Evolutionary conservation across 1,140 invertebrate genomes (phyloP).

Genomic region (Hylaeus anthracinus): DNA sequence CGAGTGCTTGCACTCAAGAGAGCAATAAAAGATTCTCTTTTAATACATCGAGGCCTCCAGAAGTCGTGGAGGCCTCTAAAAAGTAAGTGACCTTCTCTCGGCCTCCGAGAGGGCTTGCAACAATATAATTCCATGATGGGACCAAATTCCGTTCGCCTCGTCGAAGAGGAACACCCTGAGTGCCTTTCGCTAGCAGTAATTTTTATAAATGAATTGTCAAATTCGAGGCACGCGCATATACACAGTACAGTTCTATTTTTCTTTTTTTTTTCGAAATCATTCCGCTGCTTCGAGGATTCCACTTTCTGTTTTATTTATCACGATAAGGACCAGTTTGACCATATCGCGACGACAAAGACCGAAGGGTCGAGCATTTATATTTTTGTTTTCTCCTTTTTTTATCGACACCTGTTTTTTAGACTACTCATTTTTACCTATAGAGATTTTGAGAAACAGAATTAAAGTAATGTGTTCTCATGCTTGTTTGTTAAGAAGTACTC

Average conservation of each 20-base stretch:
- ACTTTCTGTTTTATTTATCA: not conserved
- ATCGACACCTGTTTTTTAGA: no score
- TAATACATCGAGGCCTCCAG: no score
- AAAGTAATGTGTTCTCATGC: no score
- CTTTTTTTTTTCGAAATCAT: conserved; percentile 18
- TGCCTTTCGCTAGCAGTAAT: not conserved
- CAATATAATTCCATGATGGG: conserved; percentile 51
- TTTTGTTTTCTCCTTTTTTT: not conserved
- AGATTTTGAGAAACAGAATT: no score
- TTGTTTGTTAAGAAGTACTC: no score
- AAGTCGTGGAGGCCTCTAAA: no score
- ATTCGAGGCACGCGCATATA: not conserved
- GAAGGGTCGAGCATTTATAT: not conserved
- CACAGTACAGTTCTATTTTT: no score
- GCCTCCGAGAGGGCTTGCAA: no score
- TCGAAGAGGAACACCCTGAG: not conserved
- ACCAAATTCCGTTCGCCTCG: conserved; percentile 43
- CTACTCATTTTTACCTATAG: not conserved
- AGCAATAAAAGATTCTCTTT: no score
- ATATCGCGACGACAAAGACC: conserved; percentile 10
- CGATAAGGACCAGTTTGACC: not conserved
- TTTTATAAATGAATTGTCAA: not conserved
- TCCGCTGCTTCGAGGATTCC: conserved; percentile 38
- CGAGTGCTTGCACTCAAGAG: no score
- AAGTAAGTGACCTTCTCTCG: no score